A percentile compares a stretch with the other conserved stretches of the same genome.
These are phyloP conservation scores for Herpetotheres cachinnans DNA, from an alignment of 2,113 vertebrate genomes.

Conservation along the genomic window DNA sequence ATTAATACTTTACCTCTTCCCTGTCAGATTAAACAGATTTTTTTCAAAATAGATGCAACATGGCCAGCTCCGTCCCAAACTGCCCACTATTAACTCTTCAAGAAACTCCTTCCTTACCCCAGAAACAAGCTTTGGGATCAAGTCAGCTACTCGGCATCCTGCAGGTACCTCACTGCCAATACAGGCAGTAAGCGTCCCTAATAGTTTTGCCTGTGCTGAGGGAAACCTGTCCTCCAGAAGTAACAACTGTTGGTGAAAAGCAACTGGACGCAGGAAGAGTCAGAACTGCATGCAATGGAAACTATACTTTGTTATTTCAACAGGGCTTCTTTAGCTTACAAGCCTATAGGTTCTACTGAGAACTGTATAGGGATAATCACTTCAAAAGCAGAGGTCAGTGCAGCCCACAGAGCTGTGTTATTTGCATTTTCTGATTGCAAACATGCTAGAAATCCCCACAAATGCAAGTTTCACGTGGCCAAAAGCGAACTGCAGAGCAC, in stretches of 20 bases:
- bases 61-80: background rate
- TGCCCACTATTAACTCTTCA: background rate
- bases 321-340: background rate
- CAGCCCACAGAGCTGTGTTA: background rate
- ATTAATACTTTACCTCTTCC: background rate
- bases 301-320: background rate
- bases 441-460: background rate
- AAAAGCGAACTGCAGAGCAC: background rate
- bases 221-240: background rate
- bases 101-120: background rate
- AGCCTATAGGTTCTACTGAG: background rate
- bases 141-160: background rate
- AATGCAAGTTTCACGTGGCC: background rate
- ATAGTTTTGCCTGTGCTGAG: background rate
- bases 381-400: background rate
- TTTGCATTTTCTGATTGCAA: background rate
- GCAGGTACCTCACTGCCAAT: accelerated
- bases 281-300: background rate
- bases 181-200: background rate
- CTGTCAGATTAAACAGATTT: background rate
- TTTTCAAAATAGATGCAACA: background rate
- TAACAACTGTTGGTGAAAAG: background rate
- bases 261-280: background rate
- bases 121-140: background rate
- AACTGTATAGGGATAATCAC: background rate